Base-by-base conservation (phyloP, 2,797 vertebrate species). In the Aeoliscus strigatus region DNA sequence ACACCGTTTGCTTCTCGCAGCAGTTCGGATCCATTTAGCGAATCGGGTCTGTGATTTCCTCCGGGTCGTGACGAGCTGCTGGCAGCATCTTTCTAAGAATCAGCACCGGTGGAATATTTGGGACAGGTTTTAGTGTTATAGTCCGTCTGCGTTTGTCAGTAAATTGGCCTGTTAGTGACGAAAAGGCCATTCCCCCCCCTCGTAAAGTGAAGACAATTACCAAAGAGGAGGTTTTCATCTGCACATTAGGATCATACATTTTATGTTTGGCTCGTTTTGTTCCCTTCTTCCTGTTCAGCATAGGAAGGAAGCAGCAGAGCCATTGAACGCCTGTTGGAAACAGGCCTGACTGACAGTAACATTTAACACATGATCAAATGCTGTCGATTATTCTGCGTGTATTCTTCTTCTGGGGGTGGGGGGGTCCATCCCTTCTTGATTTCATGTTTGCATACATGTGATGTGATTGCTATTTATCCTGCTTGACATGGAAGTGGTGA, bases 51-150 rank as follows among this genome's bases (percentile, higher is more conserved):
- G 5, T 60, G 26, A 62, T 73, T 36, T 28, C 8, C 48, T 51
- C 10, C 53, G 28, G 14, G 47, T 82, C 80, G 79, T 78, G 80
- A 77, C 70, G 13, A 44, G 13, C 25, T 39, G 49, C 37, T 36
- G 60, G 6, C 28, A 4, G 38, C 14, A 50, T 10, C 57, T 72
- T 64, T 63, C 52, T 30, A 27, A 49, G 45, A 73, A 55, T 49
- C 35, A 51, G 42, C 35, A 3, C 55, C 40, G 51, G 46, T 62
- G 37, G 29, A 17, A 29, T 40, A 6, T 57, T 39, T 24, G 15
- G 29, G 11, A 27, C 32, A 60, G 42, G 51, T 58, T 33, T 39
- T 9, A 8, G 2, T 17, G 7, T 51, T 68, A 54, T 17, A 52
- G 64, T 51, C 32, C 25, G 31, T 14, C 3, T 9, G 13, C 28